Evolutionary conservation across 2,888 invertebrate species (phyloP).

Genomic region (Prosapia bicincta): DNA sequence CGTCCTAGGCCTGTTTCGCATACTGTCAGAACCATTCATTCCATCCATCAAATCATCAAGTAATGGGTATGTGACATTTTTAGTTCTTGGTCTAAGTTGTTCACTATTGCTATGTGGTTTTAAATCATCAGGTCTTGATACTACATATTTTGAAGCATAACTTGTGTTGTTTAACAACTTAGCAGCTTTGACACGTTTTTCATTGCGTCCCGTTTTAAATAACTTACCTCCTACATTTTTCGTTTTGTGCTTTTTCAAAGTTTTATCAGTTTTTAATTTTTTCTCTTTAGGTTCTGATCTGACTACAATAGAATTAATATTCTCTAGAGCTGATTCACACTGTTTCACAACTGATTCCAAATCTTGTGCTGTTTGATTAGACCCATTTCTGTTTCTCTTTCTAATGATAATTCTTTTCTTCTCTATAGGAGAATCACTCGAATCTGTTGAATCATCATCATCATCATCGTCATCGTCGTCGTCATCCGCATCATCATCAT

Average conservation of each 20-base stretch:
- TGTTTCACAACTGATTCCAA: constrained; percentile 29
- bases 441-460: constrained; percentile 27
- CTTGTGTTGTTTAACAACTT: constrained; percentile 35
- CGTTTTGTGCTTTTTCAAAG: constrained; percentile 29
- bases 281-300: constrained; percentile 27
- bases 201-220: constrained; percentile 26
- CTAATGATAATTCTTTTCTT: constrained; percentile 17
- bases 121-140: constrained; percentile 31
- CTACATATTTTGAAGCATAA: constrained; percentile 35
- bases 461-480: constrained; percentile 30
- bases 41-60: constrained; percentile 43
- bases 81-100: constrained; percentile 10
- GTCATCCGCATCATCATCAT: too few species aligned
- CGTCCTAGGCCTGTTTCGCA: constrained; percentile 51
- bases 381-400: constrained; percentile 20
- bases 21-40: constrained; percentile 22
- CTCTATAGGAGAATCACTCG: constrained; percentile 23
- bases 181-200: constrained; percentile 34
- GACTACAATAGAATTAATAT: constrained; percentile 32
- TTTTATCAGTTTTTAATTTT: constrained; percentile 28
- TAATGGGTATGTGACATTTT: constrained; percentile 17
- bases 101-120: not conserved
- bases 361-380: constrained; percentile 12
- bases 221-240: constrained; percentile 31
- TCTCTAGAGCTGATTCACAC: constrained; percentile 33